A percentile compares a stretch with the other conserved stretches of the same genome.
phyloP scores from a whole-genome alignment of 2,113 vertebrate genomes.

The Dasyornis broadbenti region DNA sequence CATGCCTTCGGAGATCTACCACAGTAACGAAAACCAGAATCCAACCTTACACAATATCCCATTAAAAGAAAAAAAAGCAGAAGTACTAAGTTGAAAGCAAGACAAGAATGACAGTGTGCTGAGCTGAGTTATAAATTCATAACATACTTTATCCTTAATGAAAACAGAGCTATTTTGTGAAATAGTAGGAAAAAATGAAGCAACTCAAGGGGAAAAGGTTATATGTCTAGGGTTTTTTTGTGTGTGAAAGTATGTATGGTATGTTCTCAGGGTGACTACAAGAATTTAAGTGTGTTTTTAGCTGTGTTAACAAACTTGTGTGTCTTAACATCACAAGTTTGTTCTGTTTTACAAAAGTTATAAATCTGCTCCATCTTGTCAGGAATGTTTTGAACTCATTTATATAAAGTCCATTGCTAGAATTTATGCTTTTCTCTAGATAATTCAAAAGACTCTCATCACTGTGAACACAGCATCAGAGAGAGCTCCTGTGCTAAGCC shows the following conservation, averaged over 20 bases:
- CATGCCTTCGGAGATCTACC: background rate
- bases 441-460: background rate
- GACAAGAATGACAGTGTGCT: background rate
- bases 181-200: slow-evolving; percentile 1
- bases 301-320: too few relatives aligned
- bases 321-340: background rate
- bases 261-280: slow-evolving; percentile 25
- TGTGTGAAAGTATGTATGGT: slow-evolving; percentile 26
- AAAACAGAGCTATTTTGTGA: slow-evolving; percentile 1
- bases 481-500: background rate
- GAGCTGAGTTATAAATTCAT: background rate
- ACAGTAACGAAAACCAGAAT: background rate
- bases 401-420: background rate
- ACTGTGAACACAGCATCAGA: background rate
- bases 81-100: background rate
- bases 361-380: background rate
- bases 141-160: background rate
- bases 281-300: slow-evolving; percentile 11
- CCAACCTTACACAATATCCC: background rate
- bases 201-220: background rate
- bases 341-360: background rate
- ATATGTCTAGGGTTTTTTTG: background rate
- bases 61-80: background rate
- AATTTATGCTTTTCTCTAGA: background rate
- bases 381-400: background rate